Evolutionary conservation across 1,140 invertebrate species (phyloP), one percentile per base, ranked within the genome.

Genomic region (Thrips palmi): DNA sequence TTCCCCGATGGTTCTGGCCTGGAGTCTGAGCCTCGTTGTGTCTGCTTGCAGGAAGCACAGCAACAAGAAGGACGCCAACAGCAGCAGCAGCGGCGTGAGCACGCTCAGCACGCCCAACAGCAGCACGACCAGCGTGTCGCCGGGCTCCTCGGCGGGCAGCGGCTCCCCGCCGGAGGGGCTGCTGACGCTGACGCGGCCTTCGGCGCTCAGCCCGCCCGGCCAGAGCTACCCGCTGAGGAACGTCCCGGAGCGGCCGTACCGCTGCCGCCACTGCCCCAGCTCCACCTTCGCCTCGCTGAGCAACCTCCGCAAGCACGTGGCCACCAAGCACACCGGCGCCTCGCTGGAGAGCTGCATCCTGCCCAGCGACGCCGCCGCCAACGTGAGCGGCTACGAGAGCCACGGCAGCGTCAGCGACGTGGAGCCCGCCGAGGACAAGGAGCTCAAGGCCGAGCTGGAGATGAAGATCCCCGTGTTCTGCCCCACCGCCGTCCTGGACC

Each of bases 241-340:
- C 44, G 77, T 80, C 0, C 77, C 77, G 1, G 81, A 87, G 48
- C 58, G 80, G 29, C 81, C 82, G 0, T 87, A 73, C 57, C 85
- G 86, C 51, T 88, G 84, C 54, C 74, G 75, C 22, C 70, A 70
- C 2, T 88, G 84, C 54, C 79, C 83, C 0, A 80, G 78, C 42
- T 83, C 80, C 43, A 83, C 80, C 0, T 91, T 88, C 49, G 77
- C 82, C 0, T 84, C 80, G 0, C 57, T 78, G 45, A 77, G 80
- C 37, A 82, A 80, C 39, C 56, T 84, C 2, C 76, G 74, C 40
- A 83, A 81, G 47, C 80, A 84, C 50, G 70, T 74, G 48, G 68
- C 71, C 7, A 68, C 70, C 11, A 76, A 80, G 40, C 80, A 84
- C 46, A 59, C 58, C 4, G 29, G 11, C 10, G 15, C 25, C 12